Evolutionary conservation across 2,113 vertebrate genomes (phyloP), one percentile per base, ranked within the genome.

Genomic region (Triplophysa siluroides): DNA sequence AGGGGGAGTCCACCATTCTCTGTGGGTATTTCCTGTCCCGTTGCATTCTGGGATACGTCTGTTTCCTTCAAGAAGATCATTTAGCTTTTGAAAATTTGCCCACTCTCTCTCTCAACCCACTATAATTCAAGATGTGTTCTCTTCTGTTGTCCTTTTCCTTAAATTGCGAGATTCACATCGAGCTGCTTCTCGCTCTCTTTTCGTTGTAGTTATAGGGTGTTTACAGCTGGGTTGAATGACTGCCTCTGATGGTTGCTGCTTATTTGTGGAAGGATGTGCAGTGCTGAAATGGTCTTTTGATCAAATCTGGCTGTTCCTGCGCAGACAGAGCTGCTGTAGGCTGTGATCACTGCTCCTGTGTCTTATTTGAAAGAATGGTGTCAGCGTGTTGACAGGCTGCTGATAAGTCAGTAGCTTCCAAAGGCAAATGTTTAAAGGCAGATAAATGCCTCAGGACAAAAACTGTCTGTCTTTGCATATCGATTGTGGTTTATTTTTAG

Each of bases 341-440:
- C 86, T 91, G 89, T 91, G 89, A 91, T 92, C 89, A 90, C 83
- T 79, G 76, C 85, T 90, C 91, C 90, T 90, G 87, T 86, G 85
- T 89, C 89, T 91, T 86, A 91, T 93, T 92, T 91, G 91, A 92
- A 90, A 93, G 91, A 93, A 93, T 92, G 89, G 92, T 92, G 92
- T 92, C 92, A 91, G 87, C 79, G 87, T 90, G 88, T 90, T 91
- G 91, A 93, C 91, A 91, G 89, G 89, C 88, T 84, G 84, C 79
- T 88, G 89, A 92, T 90, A 92, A 90, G 90, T 92, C 90, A 87
- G 89, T 88, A 90, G 87, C 91, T 92, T 93, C 90, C 92, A 81
- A 92, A 89, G 87, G 74, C 89, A 87, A 88, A 91, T 87, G 88
- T 92, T 92, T 88, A 89, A 92, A 92, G 74, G 91, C 88, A 83